A percentile compares a stretch with the other conserved stretches of the same genome.
These are phyloP conservation scores for Mycteria americana DNA, from an alignment of 2,797 vertebrate genomes.

Conservation along the genomic window DNA sequence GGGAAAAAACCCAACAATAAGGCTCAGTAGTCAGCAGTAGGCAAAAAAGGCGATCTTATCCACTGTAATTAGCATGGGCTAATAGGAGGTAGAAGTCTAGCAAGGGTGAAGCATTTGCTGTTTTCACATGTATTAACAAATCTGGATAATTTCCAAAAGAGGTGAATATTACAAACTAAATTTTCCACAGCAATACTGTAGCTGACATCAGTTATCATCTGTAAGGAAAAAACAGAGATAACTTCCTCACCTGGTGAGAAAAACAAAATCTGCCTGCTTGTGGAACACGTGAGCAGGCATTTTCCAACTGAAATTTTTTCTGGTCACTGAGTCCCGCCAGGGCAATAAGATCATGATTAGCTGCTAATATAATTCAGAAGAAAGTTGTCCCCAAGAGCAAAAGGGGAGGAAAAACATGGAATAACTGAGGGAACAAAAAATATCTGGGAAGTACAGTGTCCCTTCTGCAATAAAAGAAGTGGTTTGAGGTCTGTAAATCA, in stretches of 20 bases:
- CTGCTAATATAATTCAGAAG: not conserved
- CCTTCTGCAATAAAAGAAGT: not conserved
- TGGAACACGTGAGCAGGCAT: not conserved
- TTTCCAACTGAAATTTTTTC: not conserved
- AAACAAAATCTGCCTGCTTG: not conserved
- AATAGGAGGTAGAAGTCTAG: not conserved
- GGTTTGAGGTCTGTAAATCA: not conserved
- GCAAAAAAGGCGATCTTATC: not conserved
- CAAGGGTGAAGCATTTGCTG: not conserved
- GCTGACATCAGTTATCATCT: not conserved
- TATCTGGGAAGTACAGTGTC: not conserved
- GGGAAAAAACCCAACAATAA: fast-evolving
- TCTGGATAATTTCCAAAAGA: not conserved
- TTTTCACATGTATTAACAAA: not conserved
- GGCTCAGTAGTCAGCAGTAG: not conserved
- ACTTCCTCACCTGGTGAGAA: not conserved
- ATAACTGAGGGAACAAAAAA: not conserved
- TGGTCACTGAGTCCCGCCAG: not conserved
- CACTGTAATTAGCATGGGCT: not conserved
- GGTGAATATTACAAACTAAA: not conserved
- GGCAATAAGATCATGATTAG: not conserved
- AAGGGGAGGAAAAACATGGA: not conserved
- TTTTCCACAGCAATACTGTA: not conserved
- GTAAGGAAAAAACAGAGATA: not conserved
- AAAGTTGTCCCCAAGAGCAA: not conserved